Percentiles rank a stretch among this genome's conserved stretches.
These are phyloP conservation scores for Platichthys stellatus DNA, from an alignment of 2,113 vertebrate genomes.

Conservation along the genomic window DNA sequence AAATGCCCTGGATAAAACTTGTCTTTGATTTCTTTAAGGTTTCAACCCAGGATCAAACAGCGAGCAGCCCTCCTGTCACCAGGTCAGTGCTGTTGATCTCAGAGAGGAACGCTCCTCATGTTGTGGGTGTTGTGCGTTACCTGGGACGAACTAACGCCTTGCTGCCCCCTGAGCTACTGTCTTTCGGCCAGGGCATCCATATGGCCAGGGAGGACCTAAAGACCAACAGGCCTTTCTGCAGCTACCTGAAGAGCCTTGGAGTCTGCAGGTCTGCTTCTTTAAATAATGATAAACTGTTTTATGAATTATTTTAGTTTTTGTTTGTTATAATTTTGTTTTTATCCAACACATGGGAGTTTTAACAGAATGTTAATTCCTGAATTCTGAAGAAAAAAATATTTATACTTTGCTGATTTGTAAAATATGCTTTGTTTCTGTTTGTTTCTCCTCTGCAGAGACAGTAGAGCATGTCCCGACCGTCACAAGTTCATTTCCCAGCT, in stretches of 20 bases:
- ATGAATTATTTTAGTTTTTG: neutral
- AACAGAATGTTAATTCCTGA: too few relatives aligned
- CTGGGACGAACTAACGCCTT: slow-evolving; percentile 78
- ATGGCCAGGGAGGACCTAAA: slow-evolving; percentile 83
- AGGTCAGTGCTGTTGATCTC: slow-evolving; percentile 89
- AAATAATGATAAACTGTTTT: neutral
- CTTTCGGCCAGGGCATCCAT: slow-evolving; percentile 77
- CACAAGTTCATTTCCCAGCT: slow-evolving; percentile 66
- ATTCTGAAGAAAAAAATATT: neutral
- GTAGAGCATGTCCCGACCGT: slow-evolving; percentile 72
- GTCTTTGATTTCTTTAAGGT: neutral
- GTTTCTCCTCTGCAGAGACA: slow-evolving; percentile 59
- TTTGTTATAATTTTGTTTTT: neutral
- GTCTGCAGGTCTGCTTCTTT: slow-evolving; percentile 86
- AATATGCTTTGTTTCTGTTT: neutral
- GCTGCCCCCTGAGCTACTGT: slow-evolving; percentile 83
- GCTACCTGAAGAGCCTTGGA: slow-evolving; percentile 87
- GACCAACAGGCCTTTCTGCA: slow-evolving; percentile 82
- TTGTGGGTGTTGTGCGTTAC: slow-evolving; percentile 80
- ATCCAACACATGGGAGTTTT: too few relatives aligned
- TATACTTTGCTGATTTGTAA: neutral
- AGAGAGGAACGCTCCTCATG: slow-evolving; percentile 76
- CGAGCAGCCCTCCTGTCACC: slow-evolving; percentile 37
- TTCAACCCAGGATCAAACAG: slow-evolving; percentile 50
- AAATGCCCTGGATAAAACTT: neutral